Percentiles rank a stretch among this genome's conserved stretches.
These are phyloP conservation scores for Pleuronectes platessa DNA, from an alignment of 2,113 vertebrate species.

Conservation along the genomic window DNA sequence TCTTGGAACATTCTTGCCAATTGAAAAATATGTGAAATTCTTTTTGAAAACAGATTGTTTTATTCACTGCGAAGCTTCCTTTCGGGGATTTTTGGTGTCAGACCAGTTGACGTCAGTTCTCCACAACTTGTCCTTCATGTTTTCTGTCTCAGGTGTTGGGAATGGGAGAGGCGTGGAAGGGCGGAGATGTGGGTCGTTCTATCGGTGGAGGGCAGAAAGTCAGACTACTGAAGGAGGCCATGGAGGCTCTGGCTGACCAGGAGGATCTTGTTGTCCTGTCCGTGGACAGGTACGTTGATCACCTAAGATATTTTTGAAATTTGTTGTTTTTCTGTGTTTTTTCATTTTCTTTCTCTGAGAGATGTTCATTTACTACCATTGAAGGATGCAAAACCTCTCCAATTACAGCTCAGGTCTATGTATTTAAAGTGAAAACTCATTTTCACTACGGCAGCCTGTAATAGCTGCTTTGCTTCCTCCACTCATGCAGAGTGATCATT, in stretches of 20 bases:
- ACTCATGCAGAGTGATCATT: constrained; percentile 62
- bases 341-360: neutral
- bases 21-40: neutral
- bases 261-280: constrained; percentile 91
- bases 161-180: constrained; percentile 92
- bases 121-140: neutral
- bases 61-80: neutral
- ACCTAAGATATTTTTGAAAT: neutral
- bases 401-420: constrained; percentile 20
- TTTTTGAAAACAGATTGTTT: too few species aligned
- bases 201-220: constrained; percentile 98
- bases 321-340: neutral
- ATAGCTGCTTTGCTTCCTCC: constrained; percentile 48
- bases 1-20: neutral
- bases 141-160: constrained; percentile 88
- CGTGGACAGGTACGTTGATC: constrained; percentile 89
- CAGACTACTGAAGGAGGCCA: constrained; percentile 90
- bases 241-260: constrained; percentile 84
- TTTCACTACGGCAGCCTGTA: constrained; percentile 53
- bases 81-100: neutral
- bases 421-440: constrained; percentile 52
- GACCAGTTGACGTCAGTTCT: neutral
- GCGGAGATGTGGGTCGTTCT: constrained; percentile 88
- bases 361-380: neutral
- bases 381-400: constrained; percentile 24